These are phyloP conservation scores for Agrotis ipsilon DNA, from an alignment of 2,888 invertebrate genomes.

Conservation along the genomic window DNA sequence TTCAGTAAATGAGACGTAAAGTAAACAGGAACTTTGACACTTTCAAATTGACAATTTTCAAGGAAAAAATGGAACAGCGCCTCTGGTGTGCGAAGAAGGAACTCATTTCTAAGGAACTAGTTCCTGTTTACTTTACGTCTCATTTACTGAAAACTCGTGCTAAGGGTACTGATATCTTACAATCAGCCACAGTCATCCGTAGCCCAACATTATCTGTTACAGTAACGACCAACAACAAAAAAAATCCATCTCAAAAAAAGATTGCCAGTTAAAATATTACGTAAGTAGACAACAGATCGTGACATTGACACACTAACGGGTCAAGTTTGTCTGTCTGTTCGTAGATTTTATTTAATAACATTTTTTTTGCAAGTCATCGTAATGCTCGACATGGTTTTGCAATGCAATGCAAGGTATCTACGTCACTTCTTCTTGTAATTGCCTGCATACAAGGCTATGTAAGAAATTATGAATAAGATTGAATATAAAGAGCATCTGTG, in stretches of 20 bases:
- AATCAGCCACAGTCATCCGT: constrained; percentile 40
- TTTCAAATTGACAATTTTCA: no score
- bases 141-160: no score
- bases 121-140: no score
- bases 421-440: no score
- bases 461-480: not conserved
- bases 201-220: constrained; percentile 26
- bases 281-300: constrained; percentile 30
- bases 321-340: constrained; percentile 58
- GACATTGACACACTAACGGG: constrained; percentile 59
- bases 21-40: no score
- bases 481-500: not conserved
- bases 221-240: constrained; percentile 7
- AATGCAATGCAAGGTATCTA: constrained; percentile 3
- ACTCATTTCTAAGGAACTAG: no score
- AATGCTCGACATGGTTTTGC: not conserved
- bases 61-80: no score
- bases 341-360: constrained; percentile 22
- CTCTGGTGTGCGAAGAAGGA: no score
- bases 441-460: not conserved
- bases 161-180: constrained; percentile 18
- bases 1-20: no score
- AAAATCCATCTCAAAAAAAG: constrained; percentile 38
- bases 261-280: constrained; percentile 37
- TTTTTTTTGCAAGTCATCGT: constrained; percentile 27